Base-by-base conservation (phyloP, 2,888 invertebrate genomes). In the Ypsolopha sequella region DNA sequence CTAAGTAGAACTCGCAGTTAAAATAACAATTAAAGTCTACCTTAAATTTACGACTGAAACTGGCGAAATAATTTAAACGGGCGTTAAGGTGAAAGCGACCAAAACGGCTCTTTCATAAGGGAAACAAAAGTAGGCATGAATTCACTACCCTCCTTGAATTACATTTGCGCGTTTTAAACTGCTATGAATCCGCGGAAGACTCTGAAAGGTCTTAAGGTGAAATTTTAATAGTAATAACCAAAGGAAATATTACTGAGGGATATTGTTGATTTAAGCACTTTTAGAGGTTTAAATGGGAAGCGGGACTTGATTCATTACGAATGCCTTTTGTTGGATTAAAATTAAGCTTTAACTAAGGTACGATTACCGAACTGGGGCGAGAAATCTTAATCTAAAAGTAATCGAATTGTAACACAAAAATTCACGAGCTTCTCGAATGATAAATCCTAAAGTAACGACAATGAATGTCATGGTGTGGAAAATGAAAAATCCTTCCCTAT, bases 11-110 rank as follows among this genome's bases (percentile, higher is more conserved):
- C 75, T 80, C 78, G 84, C 86, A 85, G 84, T 86, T 82, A 86
- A 85, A 86, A 81, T 82, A 82, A 86, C 84, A 86, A 86, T 86
- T 86, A 86, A 86, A 86, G 85, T 86, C 86, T 72, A 67, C 69
- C 68, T 70, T 63, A 82, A 85, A 86, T 86, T 86, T 86, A 86
- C 80, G 86, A 80, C 84, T 82, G 70, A 70, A 82, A 82, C 81
- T 75, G 80, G 74, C 68, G 74, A 81, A 85, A 84, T 84, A 79
- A 84, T 84, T 84, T 76, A 76, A 80, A 74, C 74, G 73, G 66
- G 74, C 72, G 64, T 63, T 68, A 68, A 68, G 74, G 76, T 65
- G 69, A 68, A 69, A 67, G 69, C 76, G 68, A 71, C 66, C 73
- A 60, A 79, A 84, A 80, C 73, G 73, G 70, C 70, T 64, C 78